phyloP scores from a whole-genome alignment of 2,888 invertebrate species.

The Sericinus montela region DNA sequence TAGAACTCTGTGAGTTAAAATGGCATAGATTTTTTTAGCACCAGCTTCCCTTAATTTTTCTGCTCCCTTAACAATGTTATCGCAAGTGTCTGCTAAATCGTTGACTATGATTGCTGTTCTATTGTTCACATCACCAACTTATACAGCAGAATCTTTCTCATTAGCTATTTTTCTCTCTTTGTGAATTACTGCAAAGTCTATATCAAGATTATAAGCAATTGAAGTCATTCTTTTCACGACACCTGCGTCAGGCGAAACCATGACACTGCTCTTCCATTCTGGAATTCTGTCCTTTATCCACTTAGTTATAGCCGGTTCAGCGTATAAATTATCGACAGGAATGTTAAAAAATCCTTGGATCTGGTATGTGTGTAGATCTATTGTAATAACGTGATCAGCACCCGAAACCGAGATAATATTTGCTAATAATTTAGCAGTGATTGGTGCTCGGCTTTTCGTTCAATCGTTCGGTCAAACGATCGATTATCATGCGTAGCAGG shows the following conservation, averaged over 20 bases:
- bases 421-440: conserved; percentile 93
- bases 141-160: conserved; percentile 93
- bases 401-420: too few relatives aligned
- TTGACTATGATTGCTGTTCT: conserved; percentile 93
- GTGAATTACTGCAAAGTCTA: conserved; percentile 95
- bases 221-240: too few relatives aligned
- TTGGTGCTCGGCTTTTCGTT: conserved; percentile 94
- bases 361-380: too few relatives aligned
- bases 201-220: conserved; percentile 90
- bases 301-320: conserved; percentile 93
- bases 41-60: too few relatives aligned
- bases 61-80: too few relatives aligned
- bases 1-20: too few relatives aligned
- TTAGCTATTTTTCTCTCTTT: conserved; percentile 94
- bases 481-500: too few relatives aligned
- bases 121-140: conserved; percentile 93
- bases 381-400: too few relatives aligned
- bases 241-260: too few relatives aligned
- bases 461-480: too few relatives aligned
- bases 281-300: conserved; percentile 95
- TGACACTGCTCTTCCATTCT: conserved; percentile 91
- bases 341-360: conserved; percentile 97
- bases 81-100: conserved; percentile 96
- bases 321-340: conserved; percentile 94
- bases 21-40: too few relatives aligned